Evolutionary conservation across 2,113 vertebrate species (phyloP).

Genomic region (Equus przewalskii): DNA sequence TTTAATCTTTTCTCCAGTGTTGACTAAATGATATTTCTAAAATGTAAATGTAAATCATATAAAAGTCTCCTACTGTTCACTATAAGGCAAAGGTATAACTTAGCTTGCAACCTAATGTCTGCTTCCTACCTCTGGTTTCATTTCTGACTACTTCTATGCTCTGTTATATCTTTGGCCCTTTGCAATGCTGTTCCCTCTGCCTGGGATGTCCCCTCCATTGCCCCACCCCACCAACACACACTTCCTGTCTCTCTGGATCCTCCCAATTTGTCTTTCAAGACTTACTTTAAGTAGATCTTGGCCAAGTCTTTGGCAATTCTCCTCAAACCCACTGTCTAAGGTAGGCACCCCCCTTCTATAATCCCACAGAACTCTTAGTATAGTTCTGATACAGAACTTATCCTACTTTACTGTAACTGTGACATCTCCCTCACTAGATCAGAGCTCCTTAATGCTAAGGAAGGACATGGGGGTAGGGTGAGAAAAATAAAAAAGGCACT

Average conservation of each 20-base stretch:
- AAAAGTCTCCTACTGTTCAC: background rate
- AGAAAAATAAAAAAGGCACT: conserved; percentile 13
- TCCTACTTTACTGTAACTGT: background rate
- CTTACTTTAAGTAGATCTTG: background rate
- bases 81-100: conserved; percentile 8
- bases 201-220: background rate
- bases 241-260: background rate
- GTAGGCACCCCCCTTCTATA: rapidly evolving
- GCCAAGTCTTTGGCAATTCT: background rate
- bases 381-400: background rate
- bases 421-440: background rate
- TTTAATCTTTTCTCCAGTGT: background rate
- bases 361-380: background rate
- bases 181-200: background rate
- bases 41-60: background rate
- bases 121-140: background rate
- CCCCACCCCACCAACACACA: background rate
- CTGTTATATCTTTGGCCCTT: background rate
- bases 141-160: background rate
- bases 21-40: background rate
- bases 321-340: background rate
- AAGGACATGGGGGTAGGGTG: background rate
- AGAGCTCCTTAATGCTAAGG: background rate
- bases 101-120: background rate
- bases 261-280: background rate